Evolutionary conservation across 2,888 invertebrate species (phyloP).

Genomic region (Parnassius smintheus): DNA sequence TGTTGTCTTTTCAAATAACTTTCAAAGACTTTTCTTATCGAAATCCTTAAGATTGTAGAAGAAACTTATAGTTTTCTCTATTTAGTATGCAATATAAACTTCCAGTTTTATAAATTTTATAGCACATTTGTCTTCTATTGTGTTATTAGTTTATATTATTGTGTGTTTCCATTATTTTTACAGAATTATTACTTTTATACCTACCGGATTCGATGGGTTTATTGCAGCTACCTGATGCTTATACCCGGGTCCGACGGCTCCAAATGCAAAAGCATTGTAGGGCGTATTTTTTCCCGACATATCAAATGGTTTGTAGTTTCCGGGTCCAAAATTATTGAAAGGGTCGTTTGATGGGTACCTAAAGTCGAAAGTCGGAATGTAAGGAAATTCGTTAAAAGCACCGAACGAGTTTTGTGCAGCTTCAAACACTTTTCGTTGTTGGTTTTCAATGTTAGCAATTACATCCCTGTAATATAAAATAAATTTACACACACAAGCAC

Average conservation of each 20-base stretch:
- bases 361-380: constrained; percentile 55
- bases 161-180: too few species aligned
- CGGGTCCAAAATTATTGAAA: constrained; percentile 37
- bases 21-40: too few species aligned
- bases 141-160: too few species aligned
- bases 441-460: constrained; percentile 52
- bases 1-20: too few species aligned
- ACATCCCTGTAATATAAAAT: constrained; percentile 56
- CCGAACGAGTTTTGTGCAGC: constrained; percentile 70
- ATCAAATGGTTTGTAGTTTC: constrained; percentile 34
- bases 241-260: constrained; percentile 76
- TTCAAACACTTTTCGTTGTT: constrained; percentile 53
- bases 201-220: constrained; percentile 83
- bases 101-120: too few species aligned
- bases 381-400: constrained; percentile 55
- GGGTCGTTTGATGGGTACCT: constrained; percentile 47
- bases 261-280: constrained; percentile 73
- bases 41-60: too few species aligned
- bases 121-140: too few species aligned
- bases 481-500: constrained; percentile 10
- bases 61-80: too few species aligned
- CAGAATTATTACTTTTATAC: constrained; percentile 29
- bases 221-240: constrained; percentile 81
- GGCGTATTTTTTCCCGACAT: constrained; percentile 34
- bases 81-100: too few species aligned